phyloP scores from a whole-genome alignment of 92 coral and sea anemone species.

The Nematostella vectensis region DNA sequence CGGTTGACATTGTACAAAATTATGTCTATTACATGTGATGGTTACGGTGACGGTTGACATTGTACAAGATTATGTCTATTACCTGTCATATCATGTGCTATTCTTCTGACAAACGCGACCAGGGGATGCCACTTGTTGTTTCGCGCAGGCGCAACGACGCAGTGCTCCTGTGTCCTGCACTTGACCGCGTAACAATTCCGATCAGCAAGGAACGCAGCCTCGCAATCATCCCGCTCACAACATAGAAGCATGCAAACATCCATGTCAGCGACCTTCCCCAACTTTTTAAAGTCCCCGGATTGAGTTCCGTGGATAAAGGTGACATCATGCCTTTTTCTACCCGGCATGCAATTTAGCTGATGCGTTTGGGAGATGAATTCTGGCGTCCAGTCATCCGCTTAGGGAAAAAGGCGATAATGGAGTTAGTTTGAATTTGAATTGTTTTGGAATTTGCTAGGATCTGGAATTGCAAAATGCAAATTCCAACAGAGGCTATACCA shows the following conservation, averaged over 20 bases:
- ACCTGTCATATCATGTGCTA: not conserved
- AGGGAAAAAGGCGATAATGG: constrained; percentile 8
- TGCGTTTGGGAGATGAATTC: constrained; percentile 48
- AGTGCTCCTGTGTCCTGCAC: constrained; percentile 69
- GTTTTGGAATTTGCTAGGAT: not conserved
- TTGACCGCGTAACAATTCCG: constrained; percentile 73
- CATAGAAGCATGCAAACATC: constrained; percentile 85
- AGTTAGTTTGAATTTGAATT: no score
- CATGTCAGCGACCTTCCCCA: constrained; percentile 80
- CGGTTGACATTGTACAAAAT: no score
- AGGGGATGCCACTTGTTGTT: constrained; percentile 72
- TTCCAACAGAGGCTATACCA: no score
- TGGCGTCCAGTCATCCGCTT: constrained; percentile 39
- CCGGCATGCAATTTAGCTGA: constrained; percentile 48
- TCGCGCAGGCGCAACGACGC: constrained; percentile 89
- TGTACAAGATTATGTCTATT: no score
- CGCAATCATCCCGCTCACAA: constrained; percentile 76
- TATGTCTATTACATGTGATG: no score
- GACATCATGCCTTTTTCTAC: constrained; percentile 49
- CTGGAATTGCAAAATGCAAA: no score
- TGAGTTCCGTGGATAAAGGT: constrained; percentile 91
- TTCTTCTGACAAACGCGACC: constrained; percentile 57
- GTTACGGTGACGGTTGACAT: no score
- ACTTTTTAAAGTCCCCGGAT: constrained; percentile 78
- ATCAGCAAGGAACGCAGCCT: constrained; percentile 84